Conservation (phyloP, 1,140 invertebrate genomes). For the Heliconius eleuchia region DNA sequence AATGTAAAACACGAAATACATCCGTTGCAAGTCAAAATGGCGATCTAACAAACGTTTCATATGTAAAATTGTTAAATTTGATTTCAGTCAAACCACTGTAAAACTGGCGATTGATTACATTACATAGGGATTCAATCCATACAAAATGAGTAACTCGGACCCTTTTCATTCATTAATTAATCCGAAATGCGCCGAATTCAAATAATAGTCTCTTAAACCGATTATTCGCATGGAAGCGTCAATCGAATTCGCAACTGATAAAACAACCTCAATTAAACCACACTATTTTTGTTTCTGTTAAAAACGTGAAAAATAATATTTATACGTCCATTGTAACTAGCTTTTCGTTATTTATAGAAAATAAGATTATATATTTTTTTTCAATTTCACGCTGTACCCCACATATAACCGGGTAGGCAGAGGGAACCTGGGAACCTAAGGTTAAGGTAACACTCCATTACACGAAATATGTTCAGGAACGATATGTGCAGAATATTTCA, state of each 20-base stretch:
- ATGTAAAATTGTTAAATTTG: slow-evolving; percentile 16
- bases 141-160: slow-evolving; percentile 67
- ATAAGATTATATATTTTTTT: too few species aligned
- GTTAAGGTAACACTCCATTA: too few species aligned
- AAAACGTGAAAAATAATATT: background rate
- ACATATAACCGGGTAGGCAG: too few species aligned
- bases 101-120: slow-evolving; percentile 51
- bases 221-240: slow-evolving; percentile 68
- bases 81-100: slow-evolving; percentile 34
- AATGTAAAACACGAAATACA: background rate
- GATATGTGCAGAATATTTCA: too few species aligned
- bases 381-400: too few species aligned
- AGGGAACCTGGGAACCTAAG: too few species aligned
- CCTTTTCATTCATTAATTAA: slow-evolving; percentile 79
- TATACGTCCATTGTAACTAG: too few species aligned
- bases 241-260: slow-evolving; percentile 60
- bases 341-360: too few species aligned
- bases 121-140: slow-evolving; percentile 62
- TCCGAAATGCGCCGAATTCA: slow-evolving; percentile 65
- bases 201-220: slow-evolving; percentile 77
- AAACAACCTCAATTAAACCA: background rate
- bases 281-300: background rate
- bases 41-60: background rate
- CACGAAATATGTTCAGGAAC: too few species aligned
- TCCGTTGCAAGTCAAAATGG: background rate